A percentile compares a stretch with the other conserved stretches of the same genome.
phyloP scores from a whole-genome alignment of 1,140 invertebrate genomes.

The Achroia grisella region DNA sequence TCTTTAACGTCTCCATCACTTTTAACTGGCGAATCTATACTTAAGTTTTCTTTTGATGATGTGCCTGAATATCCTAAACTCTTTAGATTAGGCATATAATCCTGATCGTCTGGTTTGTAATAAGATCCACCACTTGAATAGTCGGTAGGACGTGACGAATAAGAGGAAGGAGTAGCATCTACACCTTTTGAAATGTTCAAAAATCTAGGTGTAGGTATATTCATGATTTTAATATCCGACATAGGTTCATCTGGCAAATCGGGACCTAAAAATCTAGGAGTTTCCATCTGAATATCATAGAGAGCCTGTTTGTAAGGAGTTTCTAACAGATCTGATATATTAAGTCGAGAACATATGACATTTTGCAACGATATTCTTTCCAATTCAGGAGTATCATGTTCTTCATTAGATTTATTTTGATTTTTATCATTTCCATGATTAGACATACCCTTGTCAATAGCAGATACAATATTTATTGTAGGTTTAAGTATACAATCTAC shows the following conservation, averaged over 20 bases:
- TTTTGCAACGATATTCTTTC: constrained; percentile 52
- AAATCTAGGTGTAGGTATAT: constrained; percentile 60
- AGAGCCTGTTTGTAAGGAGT: constrained; percentile 63
- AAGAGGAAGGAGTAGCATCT: constrained; percentile 50
- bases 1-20: constrained; percentile 14
- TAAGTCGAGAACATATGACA: constrained; percentile 52
- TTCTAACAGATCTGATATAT: constrained; percentile 61
- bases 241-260: constrained; percentile 55
- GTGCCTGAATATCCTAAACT: constrained; percentile 21
- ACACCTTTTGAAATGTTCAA: constrained; percentile 44
- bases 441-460: constrained; percentile 11
- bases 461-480: constrained; percentile 38
- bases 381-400: constrained; percentile 47
- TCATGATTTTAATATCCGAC: constrained; percentile 65
- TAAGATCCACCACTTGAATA: constrained; percentile 67
- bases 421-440: constrained; percentile 23
- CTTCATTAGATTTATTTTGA: constrained; percentile 31
- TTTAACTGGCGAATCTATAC: constrained; percentile 2
- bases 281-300: constrained; percentile 67
- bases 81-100: constrained; percentile 38
- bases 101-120: constrained; percentile 66
- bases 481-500: constrained; percentile 17
- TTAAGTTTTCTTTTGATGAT: constrained; percentile 14
- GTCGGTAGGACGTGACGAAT: constrained; percentile 59
- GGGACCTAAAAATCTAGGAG: constrained; percentile 52